These are phyloP conservation scores for Hoplodrina ambigua DNA, from an alignment of 2,888 invertebrate species.

Conservation along the genomic window DNA sequence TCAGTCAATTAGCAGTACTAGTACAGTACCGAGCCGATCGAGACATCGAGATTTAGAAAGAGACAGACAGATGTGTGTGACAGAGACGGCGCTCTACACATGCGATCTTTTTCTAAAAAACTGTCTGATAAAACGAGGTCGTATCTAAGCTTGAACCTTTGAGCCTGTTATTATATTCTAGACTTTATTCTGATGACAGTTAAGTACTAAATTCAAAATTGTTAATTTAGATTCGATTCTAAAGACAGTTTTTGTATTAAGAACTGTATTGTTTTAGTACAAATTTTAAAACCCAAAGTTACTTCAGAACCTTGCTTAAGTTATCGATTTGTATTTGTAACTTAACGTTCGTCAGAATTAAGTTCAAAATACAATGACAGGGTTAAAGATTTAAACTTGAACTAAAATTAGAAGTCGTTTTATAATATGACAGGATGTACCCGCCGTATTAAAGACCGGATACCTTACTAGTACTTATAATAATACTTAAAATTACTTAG, in stretches of 20 bases:
- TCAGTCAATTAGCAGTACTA: slow-evolving; percentile 31
- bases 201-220: no score
- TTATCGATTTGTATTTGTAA: background rate
- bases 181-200: no score
- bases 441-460: background rate
- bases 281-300: no score
- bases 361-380: background rate
- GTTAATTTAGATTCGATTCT: background rate
- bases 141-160: no score
- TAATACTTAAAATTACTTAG: slow-evolving; percentile 57
- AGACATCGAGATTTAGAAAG: slow-evolving; percentile 4
- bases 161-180: no score
- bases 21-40: background rate
- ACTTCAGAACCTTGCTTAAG: no score
- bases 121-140: no score
- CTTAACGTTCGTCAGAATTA: background rate
- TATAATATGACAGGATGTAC: no score
- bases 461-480: slow-evolving; percentile 33
- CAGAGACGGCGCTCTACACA: background rate
- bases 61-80: background rate
- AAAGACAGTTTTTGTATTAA: background rate
- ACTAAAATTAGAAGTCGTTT: background rate
- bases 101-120: background rate
- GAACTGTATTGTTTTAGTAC: background rate
- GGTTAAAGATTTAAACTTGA: background rate